Base-by-base conservation (phyloP, 64 coral and sea anemone species). In the Trachythela sp. region DNA sequence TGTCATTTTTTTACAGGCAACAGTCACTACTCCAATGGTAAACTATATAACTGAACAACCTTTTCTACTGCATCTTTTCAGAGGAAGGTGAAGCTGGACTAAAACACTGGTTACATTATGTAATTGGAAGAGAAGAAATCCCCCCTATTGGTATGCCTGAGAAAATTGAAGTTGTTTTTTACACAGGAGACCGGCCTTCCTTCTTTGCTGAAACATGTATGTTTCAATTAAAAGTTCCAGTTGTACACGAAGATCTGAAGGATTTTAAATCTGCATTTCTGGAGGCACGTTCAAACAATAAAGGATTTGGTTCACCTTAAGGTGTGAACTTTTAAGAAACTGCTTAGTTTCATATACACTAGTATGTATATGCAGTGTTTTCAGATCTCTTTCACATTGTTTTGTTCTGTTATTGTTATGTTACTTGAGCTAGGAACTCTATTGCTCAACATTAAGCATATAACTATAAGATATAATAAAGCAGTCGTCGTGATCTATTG, bases 151-250 rank as follows among this genome's bases (percentile, higher is more conserved):
- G n/a, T n/a, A n/a, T n/a, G n/a, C n/a, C n/a, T n/a, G n/a, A n/a
- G n/a, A n/a, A n/a, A n/a, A n/a, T n/a, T n/a, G n/a, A n/a, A n/a
- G n/a, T n/a, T n/a, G n/a, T n/a, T n/a, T n/a, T n/a, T n/a, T n/a
- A n/a, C n/a, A n/a, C n/a, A n/a, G n/a, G n/a, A n/a, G n/a, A n/a
- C n/a, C n/a, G n/a, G n/a, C 10, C 68, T 26, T 10, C 17, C 0
- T 72, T 72, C 29, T 72, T 72, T 72, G 68, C 68, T 26, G 68
- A 72, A 35, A 72, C 68, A 30, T 0, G 68, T 35, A 72, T 72
- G 68, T 72, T 72, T 72, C n/a, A 72, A 72, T 18, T 72, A 30
- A 80, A 80, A 29, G 75, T 80, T 11, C 75, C 75, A 80, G 34
- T 29, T 36, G 34, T 2, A 8, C 33, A 80, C 30, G 75, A 80